Base-by-base conservation (phyloP, 1,140 invertebrate species). In the Phymorhynchus buccinoides region DNA sequence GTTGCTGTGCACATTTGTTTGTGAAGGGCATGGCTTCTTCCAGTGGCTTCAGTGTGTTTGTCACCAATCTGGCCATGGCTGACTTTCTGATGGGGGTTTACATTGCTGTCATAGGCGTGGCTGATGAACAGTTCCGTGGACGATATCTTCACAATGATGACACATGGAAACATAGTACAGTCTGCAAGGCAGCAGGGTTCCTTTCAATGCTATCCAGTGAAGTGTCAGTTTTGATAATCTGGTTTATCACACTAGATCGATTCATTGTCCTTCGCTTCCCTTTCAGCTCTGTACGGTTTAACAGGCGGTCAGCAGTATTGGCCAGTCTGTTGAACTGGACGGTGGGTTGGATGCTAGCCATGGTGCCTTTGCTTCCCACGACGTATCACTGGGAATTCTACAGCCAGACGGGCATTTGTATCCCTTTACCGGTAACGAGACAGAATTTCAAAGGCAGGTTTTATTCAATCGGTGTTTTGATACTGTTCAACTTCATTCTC, bases 81-180 rank as follows among this genome's bases (percentile, higher is more conserved):
- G 91, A 92, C 80, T 87, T 91, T 30, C 80, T 90, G n/a, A 92
- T 91, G 91, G 91, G 91, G 1, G 52, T 91, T 9, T 92, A 92
- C 83, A 68, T 92, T 52, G 68, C 88, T 1, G 88, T 92, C 18
- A 90, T 92, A 37, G 90, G 88, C 4, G 66, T 84, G 9, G 88
- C 88, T 1, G 91, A 92, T 66, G 56, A 77, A 3, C 39, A 80
- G 22, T 91, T 87, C 81, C 85, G 87, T 14, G 89, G 89, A 27
- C 48, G 44, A 12, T 92, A 92, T 75, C 83, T 87, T 14, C 86
- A 80, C 37, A 42, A 90, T 71, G 90, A 88, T 18, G 56, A 42
- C 14, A 27, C 56, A 1, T 92, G 91, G 91, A 84, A 86, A 71
- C 52, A 83, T 7, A 90, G 91, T 73, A 35, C n/a, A 6, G n/a